Evolutionary conservation across 2,113 vertebrate species (phyloP).

Genomic region (Oryctolagus cuniculus): DNA sequence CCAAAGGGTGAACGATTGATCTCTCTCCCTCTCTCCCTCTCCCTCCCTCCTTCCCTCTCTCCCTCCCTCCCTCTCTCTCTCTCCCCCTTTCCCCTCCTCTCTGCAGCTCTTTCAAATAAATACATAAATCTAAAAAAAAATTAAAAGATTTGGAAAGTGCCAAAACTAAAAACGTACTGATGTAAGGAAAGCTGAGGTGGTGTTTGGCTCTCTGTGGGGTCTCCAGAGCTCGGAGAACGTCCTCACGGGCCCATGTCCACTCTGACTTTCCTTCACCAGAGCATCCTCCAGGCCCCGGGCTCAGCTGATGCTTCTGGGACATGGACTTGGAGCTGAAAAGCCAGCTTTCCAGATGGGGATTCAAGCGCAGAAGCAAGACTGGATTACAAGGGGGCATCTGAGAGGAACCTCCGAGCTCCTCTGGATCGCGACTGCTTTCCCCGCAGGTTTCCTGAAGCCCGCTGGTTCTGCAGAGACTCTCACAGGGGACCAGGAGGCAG

Average conservation of each 20-base stretch:
- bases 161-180: neutral
- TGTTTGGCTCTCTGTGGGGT: neutral
- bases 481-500: neutral
- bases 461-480: neutral
- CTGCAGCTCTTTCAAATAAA: no score
- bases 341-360: neutral
- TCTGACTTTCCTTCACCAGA: neutral
- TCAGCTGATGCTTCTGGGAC: neutral
- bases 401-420: neutral
- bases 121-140: no score
- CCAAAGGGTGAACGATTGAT: no score
- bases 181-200: neutral
- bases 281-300: neutral
- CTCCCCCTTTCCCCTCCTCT: no score
- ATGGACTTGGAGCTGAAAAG: slow-evolving; percentile 2
- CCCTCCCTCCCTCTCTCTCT: no score
- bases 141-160: no score
- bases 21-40: no score
- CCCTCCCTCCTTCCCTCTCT: no score
- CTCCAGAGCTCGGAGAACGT: neutral
- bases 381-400: neutral
- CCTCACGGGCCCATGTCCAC: neutral
- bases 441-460: neutral
- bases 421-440: neutral
- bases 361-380: neutral